Base-by-base conservation (phyloP, 2,888 invertebrate species). In the Rhagium mordax region DNA sequence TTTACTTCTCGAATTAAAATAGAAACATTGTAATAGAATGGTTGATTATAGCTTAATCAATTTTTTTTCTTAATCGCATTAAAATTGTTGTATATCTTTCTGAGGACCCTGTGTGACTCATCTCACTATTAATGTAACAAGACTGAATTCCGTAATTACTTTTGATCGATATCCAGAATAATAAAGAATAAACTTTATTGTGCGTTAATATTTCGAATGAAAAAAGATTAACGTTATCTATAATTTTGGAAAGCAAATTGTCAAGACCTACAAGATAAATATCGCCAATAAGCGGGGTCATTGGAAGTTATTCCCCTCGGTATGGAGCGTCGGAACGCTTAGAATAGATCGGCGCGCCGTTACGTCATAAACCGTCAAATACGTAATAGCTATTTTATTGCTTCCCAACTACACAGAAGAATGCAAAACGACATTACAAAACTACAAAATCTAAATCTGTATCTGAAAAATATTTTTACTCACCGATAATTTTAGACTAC, bases 311-410 rank as follows among this genome's bases (percentile, higher is more conserved):
- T 86, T 86, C 85, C 84, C 85, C 85, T 84, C 81, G 82, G 75
- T 78, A 61, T 29, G 67, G 73, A 79, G 75, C 76, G 79, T 78
- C 72, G 75, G 51, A 67, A 64, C 74, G 71, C 71, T 70, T 77
- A 74, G 71, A 86, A 87, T 87, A 87, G 84, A 84, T 77, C 85
- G 85, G 83, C 86, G 85, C 86, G 86, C 79, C 86, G 84, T 86
- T 85, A 84, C 86, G 86, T 86, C 86, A 86, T 78, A 72, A 77
- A 71, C 81, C 80, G 81, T 81, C 84, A 80, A 78, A 82, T 81
- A 84, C 83, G 85, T 85, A 85, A 85, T 82, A 78, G 81, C 80
- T 81, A 82, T 83, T 83, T 83, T 80, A 83, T 82, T 75, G 79
- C 81, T 81, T 82, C 83, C 82, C 80, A 77, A 77, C 78, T 75